These are phyloP conservation scores for Myiotriccus ornatus DNA, from an alignment of 2,797 vertebrate species.

Conservation along the genomic window DNA sequence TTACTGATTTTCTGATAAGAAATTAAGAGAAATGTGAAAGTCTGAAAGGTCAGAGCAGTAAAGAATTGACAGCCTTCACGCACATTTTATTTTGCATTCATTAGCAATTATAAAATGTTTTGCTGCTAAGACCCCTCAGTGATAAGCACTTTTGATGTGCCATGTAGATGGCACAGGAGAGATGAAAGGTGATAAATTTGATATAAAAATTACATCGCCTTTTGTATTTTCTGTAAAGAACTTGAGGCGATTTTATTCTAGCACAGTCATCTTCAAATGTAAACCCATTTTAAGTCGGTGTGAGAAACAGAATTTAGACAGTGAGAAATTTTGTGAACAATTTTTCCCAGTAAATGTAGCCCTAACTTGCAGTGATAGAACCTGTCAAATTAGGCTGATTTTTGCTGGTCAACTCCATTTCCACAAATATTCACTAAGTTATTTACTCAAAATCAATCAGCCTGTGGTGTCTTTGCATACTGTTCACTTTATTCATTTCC, in stretches of 20 bases:
- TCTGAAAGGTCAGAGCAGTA: neutral
- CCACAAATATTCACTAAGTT: neutral
- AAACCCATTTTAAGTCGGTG: slow-evolving; percentile 11
- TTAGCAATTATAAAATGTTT: neutral
- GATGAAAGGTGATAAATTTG: neutral
- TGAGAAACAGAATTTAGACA: neutral
- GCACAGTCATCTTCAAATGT: neutral
- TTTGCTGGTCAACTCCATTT: neutral
- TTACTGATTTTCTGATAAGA: neutral
- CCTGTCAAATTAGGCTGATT: neutral
- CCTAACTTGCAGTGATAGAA: neutral
- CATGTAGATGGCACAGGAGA: neutral
- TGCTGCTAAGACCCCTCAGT: neutral
- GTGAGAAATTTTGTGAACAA: neutral
- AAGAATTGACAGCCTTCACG: neutral
- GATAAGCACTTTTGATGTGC: neutral
- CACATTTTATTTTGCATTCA: neutral
- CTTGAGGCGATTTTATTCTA: neutral
- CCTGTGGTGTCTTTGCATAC: neutral
- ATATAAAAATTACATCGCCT: neutral
- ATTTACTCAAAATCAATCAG: neutral
- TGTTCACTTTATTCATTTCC: neutral
- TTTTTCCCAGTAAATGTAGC: neutral
- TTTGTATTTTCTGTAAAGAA: neutral
- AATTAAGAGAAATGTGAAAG: neutral